Evolutionary conservation across 1,140 invertebrate species (phyloP), one percentile per base, ranked within the genome.

Genomic region (Drosophila orena): DNA sequence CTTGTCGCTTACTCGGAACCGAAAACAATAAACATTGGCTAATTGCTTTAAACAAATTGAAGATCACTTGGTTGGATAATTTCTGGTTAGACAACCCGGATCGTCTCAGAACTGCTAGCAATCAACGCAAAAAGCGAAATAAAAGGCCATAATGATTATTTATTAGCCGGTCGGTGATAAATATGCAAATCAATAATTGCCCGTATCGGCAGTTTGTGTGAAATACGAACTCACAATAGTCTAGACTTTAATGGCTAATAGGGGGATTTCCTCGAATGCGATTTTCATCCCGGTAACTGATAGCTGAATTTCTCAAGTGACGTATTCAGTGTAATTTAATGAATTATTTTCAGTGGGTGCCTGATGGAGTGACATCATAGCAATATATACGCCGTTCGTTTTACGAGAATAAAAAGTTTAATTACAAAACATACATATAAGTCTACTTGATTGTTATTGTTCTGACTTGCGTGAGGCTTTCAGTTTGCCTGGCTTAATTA

Each of bases 161-260:
- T 69, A 47, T 70, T 70, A 56, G 40, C 14, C 66, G 34, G 17
- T 35, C 34, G 20, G 35, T 49, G 66, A 35, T 70, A 76, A 79
- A 81, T 84, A 83, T 81, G 75, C 79, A 79, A 81, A 81, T 83
- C 47, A 68, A 52, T 73, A 68, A 81, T 81, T 62, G 47, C 43
- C 58, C 52, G 3, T 42, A 37, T 68, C 20, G 15, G 3, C 15
- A 66, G 14, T 44, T 62, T 61, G 55, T 58, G 60, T 46, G 53
- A 73, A 83, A 57, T 62, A 49, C 52, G 46, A 74, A 12, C 57
- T 58, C 40, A 50, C 74, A 78, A 81, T 77, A 54, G 70, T 47
- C 50, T 79, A 8, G 40, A 49, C 22, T 78, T 44, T 72, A 46
- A 64, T 64, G 42, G 56, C 30, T 55, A 22, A 70, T 47, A 5